phyloP scores from a whole-genome alignment of 2,888 invertebrate species.

The Nephrotoma appendiculata region DNA sequence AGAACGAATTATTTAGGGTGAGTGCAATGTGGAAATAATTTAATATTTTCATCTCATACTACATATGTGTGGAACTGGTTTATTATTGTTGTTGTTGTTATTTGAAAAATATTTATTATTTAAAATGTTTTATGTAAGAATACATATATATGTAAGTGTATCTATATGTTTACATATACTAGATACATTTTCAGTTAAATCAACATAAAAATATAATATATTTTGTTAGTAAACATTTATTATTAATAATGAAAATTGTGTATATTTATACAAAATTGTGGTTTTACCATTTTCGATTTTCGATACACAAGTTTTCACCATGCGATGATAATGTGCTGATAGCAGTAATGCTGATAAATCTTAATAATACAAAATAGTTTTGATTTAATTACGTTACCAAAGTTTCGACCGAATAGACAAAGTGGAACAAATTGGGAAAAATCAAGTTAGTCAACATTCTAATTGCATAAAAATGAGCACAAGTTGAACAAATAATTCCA shows the following conservation, averaged over 20 bases:
- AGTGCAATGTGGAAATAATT: neutral
- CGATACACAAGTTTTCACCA: neutral
- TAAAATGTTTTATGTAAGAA: neutral
- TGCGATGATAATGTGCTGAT: neutral
- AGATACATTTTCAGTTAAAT: neutral
- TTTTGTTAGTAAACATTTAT: neutral
- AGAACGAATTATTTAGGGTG: neutral
- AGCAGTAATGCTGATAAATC: neutral
- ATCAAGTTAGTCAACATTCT: neutral
- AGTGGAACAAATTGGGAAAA: neutral
- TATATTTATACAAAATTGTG: neutral
- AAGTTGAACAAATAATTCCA: too few species aligned
- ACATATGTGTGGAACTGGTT: too few species aligned
- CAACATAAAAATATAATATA: neutral
- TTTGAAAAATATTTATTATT: neutral
- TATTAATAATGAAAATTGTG: neutral
- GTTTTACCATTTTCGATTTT: neutral
- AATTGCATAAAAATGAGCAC: neutral
- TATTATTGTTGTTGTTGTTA: neutral
- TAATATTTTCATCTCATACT: neutral
- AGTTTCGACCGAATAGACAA: neutral
- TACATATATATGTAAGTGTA: too few species aligned
- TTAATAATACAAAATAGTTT: neutral
- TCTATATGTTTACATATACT: neutral
- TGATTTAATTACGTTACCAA: neutral